phyloP scores from a whole-genome alignment of 2,888 invertebrate species.

The Tetanocera ferruginea region DNA sequence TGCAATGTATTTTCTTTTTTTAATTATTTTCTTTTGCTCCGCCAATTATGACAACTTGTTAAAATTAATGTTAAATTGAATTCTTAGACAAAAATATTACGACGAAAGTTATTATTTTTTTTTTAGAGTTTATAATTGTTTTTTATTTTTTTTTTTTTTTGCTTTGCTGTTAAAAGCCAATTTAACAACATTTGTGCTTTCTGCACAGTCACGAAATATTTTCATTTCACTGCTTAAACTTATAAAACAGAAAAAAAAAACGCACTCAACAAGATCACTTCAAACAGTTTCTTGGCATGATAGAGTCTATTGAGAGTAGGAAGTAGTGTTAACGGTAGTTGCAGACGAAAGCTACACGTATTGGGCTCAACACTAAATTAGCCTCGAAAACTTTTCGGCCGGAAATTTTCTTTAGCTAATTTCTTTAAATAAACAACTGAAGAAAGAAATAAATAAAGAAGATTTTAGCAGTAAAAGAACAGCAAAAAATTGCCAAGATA shows the following conservation, averaged over 20 bases:
- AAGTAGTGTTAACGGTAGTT: too few relatives aligned
- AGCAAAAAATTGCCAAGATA: too few relatives aligned
- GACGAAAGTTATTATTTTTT: background rate
- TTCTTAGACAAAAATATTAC: background rate
- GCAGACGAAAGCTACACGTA: background rate
- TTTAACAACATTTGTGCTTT: background rate
- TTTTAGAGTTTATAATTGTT: background rate
- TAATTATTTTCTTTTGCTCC: background rate
- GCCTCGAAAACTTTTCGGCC: conserved; percentile 23
- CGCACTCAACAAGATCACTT: background rate
- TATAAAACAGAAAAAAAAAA: too few relatives aligned
- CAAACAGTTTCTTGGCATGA: background rate
- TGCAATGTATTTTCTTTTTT: background rate
- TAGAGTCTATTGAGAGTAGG: too few relatives aligned
- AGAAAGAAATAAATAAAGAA: background rate
- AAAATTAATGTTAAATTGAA: background rate
- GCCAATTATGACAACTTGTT: background rate
- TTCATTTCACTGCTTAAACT: conserved; percentile 1
- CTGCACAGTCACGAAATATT: conserved; percentile 20
- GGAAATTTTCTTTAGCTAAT: conserved; percentile 24
- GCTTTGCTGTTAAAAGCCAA: background rate
- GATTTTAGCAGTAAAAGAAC: too few relatives aligned
- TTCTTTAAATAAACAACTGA: conserved; percentile 4
- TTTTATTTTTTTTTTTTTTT: background rate
- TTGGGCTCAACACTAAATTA: conserved; percentile 21